Base-by-base conservation (phyloP, 2,113 vertebrate genomes). In the Echinops telfairi region DNA sequence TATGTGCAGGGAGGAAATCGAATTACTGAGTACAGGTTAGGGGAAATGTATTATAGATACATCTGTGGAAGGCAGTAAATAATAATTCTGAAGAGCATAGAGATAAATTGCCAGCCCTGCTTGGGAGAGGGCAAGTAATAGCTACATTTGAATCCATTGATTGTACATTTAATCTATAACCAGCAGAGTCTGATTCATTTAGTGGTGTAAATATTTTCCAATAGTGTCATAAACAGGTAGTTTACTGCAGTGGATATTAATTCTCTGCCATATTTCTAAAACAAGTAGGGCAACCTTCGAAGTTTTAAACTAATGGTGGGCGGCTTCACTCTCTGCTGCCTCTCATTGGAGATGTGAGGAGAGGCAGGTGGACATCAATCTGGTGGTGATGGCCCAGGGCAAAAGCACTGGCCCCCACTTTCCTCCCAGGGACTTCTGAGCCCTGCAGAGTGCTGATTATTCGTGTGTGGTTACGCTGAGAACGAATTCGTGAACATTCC, bases 21-120 rank as follows among this genome's bases (percentile, higher is more conserved):
- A 97, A 97, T 96, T 96, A 95, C 76, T 38, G 83, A 94, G n/a
- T 6, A 40, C 62, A 83, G 92, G 94, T 75, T 92, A 92, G 22
- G 89, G 68, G 77, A 36, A 73, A 53, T 60, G 25, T 57, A 86
- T 93, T 86, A 53, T 82, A 82, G 79, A 1, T 58, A 62, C 90
- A 81, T 62, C 73, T 86, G 36, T 94, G 81, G 91, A 47, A 1
- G 70, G 43, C 71, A 77, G 77, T 91, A 64, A 95, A 85, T 85
- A 95, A 84, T 66, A 90, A 94, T 86, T 92, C 84, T 66, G 57
- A 88, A 70, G 31, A 84, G 25, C 2, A 3, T 10, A 10, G 81
- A 92, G 82, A 88, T 94, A 90, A 90, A 38, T 86, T 75, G 81
- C 29, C 64, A 68, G 16, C 31, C 36, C 87, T 87, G 81, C 89